Evolutionary conservation across 2,113 vertebrate species (phyloP).

Genomic region (Neolamprologus ventralis): DNA sequence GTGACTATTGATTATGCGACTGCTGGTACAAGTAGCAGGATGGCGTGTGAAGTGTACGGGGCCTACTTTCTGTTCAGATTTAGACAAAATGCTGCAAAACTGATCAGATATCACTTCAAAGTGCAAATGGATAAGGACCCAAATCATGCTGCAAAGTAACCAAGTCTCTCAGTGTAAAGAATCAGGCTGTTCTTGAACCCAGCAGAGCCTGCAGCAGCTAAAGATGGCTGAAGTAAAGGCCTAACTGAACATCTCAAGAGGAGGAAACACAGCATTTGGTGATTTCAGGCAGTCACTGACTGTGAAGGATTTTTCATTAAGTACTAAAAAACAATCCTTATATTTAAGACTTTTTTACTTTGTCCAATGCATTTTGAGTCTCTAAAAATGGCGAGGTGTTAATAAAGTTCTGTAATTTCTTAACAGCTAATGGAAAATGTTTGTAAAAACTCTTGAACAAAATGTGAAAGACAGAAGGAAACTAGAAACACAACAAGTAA

Average conservation of each 20-base stretch:
- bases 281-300: not conserved
- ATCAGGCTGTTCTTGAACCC: not conserved
- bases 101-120: not conserved
- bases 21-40: not conserved
- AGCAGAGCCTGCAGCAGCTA: not conserved
- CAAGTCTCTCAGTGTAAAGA: not conserved
- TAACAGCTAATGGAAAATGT: not conserved
- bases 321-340: fast-evolving
- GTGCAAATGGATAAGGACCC: not conserved
- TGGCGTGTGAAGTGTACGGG: not conserved
- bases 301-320: not conserved
- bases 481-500: not conserved
- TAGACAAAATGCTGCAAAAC: not conserved
- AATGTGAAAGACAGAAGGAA: not conserved
- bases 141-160: not conserved
- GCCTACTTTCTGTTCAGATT: not conserved
- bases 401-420: not conserved
- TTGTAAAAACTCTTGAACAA: not conserved
- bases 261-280: not conserved
- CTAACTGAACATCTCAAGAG: not conserved
- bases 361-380: not conserved
- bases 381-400: not conserved
- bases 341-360: not conserved
- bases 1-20: not conserved
- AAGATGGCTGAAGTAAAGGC: not conserved